Base-by-base conservation (phyloP, 2,113 vertebrate species). In the Hippolais icterina region DNA sequence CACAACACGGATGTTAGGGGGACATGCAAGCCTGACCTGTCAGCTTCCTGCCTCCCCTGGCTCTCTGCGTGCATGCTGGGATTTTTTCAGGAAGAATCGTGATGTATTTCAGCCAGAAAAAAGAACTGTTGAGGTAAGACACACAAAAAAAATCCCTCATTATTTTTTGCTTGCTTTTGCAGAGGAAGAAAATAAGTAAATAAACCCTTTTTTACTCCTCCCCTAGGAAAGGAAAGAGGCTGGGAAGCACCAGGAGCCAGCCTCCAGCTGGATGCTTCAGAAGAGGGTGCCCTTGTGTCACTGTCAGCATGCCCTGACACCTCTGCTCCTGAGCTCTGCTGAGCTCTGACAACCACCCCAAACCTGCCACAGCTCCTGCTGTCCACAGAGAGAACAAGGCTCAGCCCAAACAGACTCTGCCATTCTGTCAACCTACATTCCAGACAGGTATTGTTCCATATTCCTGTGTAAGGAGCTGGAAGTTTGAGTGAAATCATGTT, bases 1-100 rank as follows among this genome's bases (percentile, higher is more conserved):
- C 35, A 96, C 78, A 91, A 35, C 37, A 42, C 64, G 15, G 6
- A 9, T 16, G 83, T 97, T 75, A 96, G 90, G 93, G 79, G 27
- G 12, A 60, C 60, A 6, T 7, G 95, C 90, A 65, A 10, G 66
- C 22, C 85, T 49, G 39, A 11, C 85, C 20, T 2, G 50, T n/a
- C 95, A 95, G 87, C 77, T 49, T 8, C 12, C 86, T 19, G 42
- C 83, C 68, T 59, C 23, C 35, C 86, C 60, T 6, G 10, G 9
- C 88, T 64, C 79, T 23, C 61, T 27, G 52, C 1, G 8, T 1
- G 37, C 25, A 31, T 65, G 20, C 35, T 0, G 10, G n/a, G 47
- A 6, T 18, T 49, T 47, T 5, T 5, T 39, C 13, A 37, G 57
- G 72, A 89, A 68, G 82, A 53, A 47, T 13, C 60, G 2, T 0